Base-by-base conservation (phyloP, 2,888 invertebrate genomes). In the Tridacna gigas region DNA sequence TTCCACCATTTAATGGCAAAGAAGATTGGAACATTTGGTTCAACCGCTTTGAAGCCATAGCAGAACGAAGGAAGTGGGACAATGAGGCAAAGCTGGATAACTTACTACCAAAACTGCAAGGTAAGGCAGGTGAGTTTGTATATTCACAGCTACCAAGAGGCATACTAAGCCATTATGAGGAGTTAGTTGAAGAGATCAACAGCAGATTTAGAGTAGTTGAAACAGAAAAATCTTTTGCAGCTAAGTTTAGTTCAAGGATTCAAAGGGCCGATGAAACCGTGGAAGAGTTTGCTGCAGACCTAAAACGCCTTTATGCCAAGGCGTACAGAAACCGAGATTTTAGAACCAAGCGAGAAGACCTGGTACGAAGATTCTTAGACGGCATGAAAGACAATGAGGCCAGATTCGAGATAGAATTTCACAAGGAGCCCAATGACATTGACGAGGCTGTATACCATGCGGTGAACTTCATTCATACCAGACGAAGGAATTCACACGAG, bases 221-320 rank as follows among this genome's bases (percentile, higher is more conserved):
- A 69, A 79, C 79, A 0, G 47, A 47, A 0, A 75, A 61, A 25
- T 77, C 76, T 7, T 86, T 77, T 47, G 76, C 65, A 26, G 63
- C 80, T 20, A 74, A 83, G 65, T 86, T 83, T 26, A 81, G 77
- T 25, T 51, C 65, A 18, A 60, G 82, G n/a, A 80, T 66, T 7
- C 79, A 86, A 76, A 69, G 25, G 26, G 20, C 22, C 22, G 74
- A 47, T n/a, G 84, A 82, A 45, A 56, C 80, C 15, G 77, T 65
- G 15, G 82, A 84, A 66, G 67, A 82, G 15, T 84, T 79, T 66
- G 84, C 84, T 3, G 80, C 88, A n/a, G 84, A 86, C 13, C 69
- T 86, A 12, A 84, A 86, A 37, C 56, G 65, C 4, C 48, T 88
- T 12, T 84, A 86, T 67, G 78, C 74, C 66, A 83, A 80, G 61